Base-by-base conservation (phyloP, 2,888 invertebrate genomes). In the Caenorhabditis wallacei region DNA sequence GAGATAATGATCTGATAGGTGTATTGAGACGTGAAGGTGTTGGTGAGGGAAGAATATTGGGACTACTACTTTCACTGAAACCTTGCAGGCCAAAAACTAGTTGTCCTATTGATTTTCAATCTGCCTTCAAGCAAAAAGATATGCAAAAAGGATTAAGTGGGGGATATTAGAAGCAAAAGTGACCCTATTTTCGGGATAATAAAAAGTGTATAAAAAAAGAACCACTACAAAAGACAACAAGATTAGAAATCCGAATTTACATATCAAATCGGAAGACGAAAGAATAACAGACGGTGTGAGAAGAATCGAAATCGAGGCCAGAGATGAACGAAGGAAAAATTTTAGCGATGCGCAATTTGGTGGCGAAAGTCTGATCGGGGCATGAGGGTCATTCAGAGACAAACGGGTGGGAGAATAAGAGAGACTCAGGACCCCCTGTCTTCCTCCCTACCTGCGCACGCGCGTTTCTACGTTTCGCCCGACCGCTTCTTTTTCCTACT, bases 371-470 rank as follows among this genome's bases (percentile, higher is more conserved):
- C 80, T 70, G 76, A 76, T 76, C 69, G 76, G 72, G 70, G 79
- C 71, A 70, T 71, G 71, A 80, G 80, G 80, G 80, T 80, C 80
- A 80, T 80, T 74, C 63, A 68, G 59, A 53, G 74, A 66, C 79
- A 80, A 71, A 80, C 79, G 80, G 68, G 59, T 30, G 40, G 8
- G n/a, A 18, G 37, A 18, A 10, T 26, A 40, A 22, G 22, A 59
- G 63, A 37, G 30, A 30, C 64, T 46, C 71, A 46, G 72, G 72
- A 63, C 75, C 68, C 76, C 35, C 40, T n/a, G 16, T 40, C 18
- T 35, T 2, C 13, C 43, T 54, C n/a, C n/a, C 76, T 63, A 61
- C 70, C 69, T 61, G 56, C 63, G 61, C 69, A 54, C 54, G 56
- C 63, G 61, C 69, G 61, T 76, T 69, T 76, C 76, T 78, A 63